Base-by-base conservation (phyloP, 2,888 invertebrate species). In the Watsonalla cultraria region DNA sequence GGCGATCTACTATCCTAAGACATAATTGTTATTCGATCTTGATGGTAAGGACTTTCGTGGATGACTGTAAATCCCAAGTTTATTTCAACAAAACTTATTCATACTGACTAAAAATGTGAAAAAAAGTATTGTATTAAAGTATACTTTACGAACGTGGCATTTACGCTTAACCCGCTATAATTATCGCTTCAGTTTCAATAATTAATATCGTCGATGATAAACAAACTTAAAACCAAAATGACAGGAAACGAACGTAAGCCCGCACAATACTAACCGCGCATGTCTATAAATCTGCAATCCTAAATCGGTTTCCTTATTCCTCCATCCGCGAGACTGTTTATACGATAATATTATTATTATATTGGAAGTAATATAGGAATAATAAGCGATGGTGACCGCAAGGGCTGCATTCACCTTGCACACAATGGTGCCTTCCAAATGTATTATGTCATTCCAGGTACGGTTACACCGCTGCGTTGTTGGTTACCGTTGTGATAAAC, bases 291-390 rank as follows among this genome's bases (percentile, higher is more conserved):
- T 79, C 74, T 62, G 63, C 62, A 60, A 60, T 57, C 60, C 66
- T 65, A 76, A 62, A 70, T 74, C 66, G 61, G 72, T 78, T 86
- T 86, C 86, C 86, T 83, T 82, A 82, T 86, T 80, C 71, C 68
- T 63, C 72, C 72, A 72, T 78, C 75, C 70, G 64, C 67, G 57
- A 64, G 61, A 63, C 65, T 69, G 74, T 49, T 49, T 49, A 49
- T 49, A 33, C 49, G 49, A 49, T 72, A 68, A 74, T 73, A 76
- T 74, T 74, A 76, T 78, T 76, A 73, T 74, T 75, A 76, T 72
- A 74, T 74, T 69, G 64, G 71, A 64, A 74, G 74, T 78, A 78
- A 75, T 74, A 79, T 67, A 71, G 66, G 71, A 76, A 78, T 76
- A 78, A 78, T 76, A 80, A 79, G 72, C 68, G 62, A 66, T 59